These are phyloP conservation scores for Megalopta genalis DNA, from an alignment of 1,140 invertebrate genomes.

Conservation along the genomic window DNA sequence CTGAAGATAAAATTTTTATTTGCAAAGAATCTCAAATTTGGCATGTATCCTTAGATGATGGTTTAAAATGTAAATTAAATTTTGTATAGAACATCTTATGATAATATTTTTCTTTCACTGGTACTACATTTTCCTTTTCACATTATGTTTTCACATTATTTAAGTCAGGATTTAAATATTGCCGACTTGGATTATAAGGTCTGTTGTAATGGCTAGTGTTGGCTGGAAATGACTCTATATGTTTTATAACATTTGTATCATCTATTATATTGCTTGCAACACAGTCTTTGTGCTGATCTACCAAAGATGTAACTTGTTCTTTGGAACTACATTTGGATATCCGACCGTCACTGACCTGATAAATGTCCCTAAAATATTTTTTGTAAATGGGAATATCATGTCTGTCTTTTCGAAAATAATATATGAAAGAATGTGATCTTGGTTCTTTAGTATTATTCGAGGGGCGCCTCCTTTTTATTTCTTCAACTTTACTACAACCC, in stretches of 20 bases:
- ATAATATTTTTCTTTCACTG: too few species aligned
- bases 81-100: constrained; percentile 55
- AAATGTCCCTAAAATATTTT: constrained; percentile 14
- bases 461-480: too few species aligned
- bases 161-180: constrained; percentile 76
- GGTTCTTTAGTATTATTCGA: too few species aligned
- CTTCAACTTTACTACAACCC: too few species aligned
- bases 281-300: background rate
- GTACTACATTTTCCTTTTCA: too few species aligned
- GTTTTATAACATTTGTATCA: too few species aligned
- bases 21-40: constrained; percentile 53
- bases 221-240: constrained; percentile 47
- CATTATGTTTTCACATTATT: constrained; percentile 79
- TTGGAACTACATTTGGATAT: too few species aligned
- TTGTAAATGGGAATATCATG: too few species aligned
- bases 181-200: constrained; percentile 76
- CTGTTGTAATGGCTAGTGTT: constrained; percentile 65
- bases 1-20: constrained; percentile 43
- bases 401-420: too few species aligned
- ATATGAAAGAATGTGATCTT: too few species aligned
- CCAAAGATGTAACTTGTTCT: too few species aligned
- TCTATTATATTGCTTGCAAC: constrained; percentile 30
- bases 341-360: background rate
- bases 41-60: constrained; percentile 69
- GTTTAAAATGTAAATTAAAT: constrained; percentile 79